Percentiles rank a stretch among this genome's conserved stretches.
These are phyloP conservation scores for Drosophila rubida DNA, from an alignment of 2,888 invertebrate species.

Conservation along the genomic window DNA sequence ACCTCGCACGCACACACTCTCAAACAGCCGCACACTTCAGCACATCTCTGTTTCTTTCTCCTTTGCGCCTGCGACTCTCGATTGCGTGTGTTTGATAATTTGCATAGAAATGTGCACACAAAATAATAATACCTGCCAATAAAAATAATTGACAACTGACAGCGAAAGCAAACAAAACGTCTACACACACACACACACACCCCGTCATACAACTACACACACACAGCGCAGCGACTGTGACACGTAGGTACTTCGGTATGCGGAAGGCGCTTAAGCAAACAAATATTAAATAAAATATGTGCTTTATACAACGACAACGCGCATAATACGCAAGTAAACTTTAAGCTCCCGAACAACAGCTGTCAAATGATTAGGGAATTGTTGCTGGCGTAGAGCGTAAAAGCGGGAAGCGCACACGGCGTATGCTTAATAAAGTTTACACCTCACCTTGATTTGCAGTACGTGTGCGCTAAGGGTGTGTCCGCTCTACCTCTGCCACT, in stretches of 20 bases:
- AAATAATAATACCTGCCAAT: constrained; percentile 77
- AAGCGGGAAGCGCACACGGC: constrained; percentile 42
- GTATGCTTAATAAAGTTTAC: constrained; percentile 70
- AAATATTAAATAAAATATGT: constrained; percentile 69
- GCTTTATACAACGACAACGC: constrained; percentile 33
- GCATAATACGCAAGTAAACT: constrained; percentile 52
- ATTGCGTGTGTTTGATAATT: constrained; percentile 65
- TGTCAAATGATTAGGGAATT: constrained; percentile 71
- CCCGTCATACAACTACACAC: constrained; percentile 11
- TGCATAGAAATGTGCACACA: constrained; percentile 73
- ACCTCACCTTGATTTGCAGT: constrained; percentile 65
- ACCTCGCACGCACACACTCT: constrained; percentile 5
- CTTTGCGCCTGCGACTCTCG: not conserved
- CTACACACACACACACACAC: constrained; percentile 14
- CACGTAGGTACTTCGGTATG: constrained; percentile 20
- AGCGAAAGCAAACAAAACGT: constrained; percentile 65
- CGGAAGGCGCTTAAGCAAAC: constrained; percentile 39
- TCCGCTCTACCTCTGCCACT: not conserved
- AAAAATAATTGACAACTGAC: constrained; percentile 79
- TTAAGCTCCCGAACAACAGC: constrained; percentile 63
- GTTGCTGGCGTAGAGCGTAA: constrained; percentile 31
- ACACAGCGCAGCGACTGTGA: not conserved
- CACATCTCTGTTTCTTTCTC: constrained; percentile 13
- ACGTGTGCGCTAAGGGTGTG: constrained; percentile 45
- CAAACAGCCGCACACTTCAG: constrained; percentile 13